A percentile compares a stretch with the other conserved stretches of the same genome.
These are phyloP conservation scores for Scomber japonicus DNA, from an alignment of 2,113 vertebrate species.

Conservation along the genomic window DNA sequence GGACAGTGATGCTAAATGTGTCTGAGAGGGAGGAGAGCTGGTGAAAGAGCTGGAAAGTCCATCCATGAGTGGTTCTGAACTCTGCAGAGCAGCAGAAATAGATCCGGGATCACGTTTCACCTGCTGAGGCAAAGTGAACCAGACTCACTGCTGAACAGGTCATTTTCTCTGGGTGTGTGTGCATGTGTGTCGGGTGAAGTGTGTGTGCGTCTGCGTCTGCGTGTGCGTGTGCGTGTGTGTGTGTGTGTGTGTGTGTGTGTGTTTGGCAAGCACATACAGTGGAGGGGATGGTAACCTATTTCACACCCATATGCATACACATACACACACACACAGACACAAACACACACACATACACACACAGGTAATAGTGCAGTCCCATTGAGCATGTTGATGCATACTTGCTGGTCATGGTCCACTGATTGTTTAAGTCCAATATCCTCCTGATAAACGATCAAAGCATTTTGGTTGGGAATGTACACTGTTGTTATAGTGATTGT, in stretches of 20 bases:
- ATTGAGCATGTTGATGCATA: slow-evolving; percentile 62
- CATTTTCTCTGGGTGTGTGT: slow-evolving; percentile 60
- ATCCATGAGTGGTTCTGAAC: slow-evolving; percentile 20
- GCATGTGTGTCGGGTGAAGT: slow-evolving; percentile 19
- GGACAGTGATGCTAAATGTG: slow-evolving; percentile 25
- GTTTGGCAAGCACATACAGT: slow-evolving; percentile 34
- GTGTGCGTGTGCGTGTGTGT: slow-evolving; percentile 33
- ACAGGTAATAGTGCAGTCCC: slow-evolving; percentile 37
- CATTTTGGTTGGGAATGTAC: slow-evolving; percentile 82
- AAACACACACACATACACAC: slow-evolving; percentile 27
- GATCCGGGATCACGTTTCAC: slow-evolving; percentile 70
- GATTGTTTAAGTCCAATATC: slow-evolving; percentile 54
- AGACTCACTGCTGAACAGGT: slow-evolving; percentile 67
- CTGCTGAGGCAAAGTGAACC: slow-evolving; percentile 56
- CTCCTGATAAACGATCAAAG: slow-evolving; percentile 60
- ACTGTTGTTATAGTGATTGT: slow-evolving; percentile 80
- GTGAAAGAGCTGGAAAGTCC: slow-evolving; percentile 34
- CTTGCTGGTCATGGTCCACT: slow-evolving; percentile 51
- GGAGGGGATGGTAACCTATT: slow-evolving; percentile 29
- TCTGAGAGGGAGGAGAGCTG: background rate
- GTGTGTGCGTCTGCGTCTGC: background rate
- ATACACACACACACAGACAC: slow-evolving; percentile 16
- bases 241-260: slow-evolving; percentile 26
- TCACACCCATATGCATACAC: slow-evolving; percentile 13
- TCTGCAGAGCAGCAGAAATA: slow-evolving; percentile 71